Base-by-base conservation (phyloP, 2,797 vertebrate species). In the Typhlichthys subterraneus region DNA sequence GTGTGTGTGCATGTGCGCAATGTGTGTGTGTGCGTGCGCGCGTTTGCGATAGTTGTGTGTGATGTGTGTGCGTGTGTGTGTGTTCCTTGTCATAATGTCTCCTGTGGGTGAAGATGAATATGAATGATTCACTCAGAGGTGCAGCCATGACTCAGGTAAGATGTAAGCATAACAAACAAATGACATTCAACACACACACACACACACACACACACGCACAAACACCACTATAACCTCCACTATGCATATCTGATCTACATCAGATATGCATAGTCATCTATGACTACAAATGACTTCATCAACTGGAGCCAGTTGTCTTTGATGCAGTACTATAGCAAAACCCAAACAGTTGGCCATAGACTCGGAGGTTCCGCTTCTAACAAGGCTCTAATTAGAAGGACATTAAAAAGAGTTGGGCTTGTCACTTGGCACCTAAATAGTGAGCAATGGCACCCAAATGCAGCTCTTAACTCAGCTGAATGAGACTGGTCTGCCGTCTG, bases 401-500 rank as follows among this genome's bases (percentile, higher is more conserved):
- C 64, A 71, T 69, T 70, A 74, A 74, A 14, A 57, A 76, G 63
- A 65, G 38, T 42, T 12, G 66, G 58, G 67, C 59, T 49, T 68
- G 58, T 45, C 61, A 56, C 51, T 60, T 58, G 1, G 7, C 11
- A 45, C 56, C 58, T 45, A 6, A 59, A 53, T 33, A 1, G 57
- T 47, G 53, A 66, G 67, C 14, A 52, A 2, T 17, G 23, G 55
- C 19, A 7, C 67, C 51, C 3, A n/a, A 45, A 55, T 13, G 9
- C 68, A 53, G 64, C 70, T 76, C 50, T 49, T 54, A 46, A 49
- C 63, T 64, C 55, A 67, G 65, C 70, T 72, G 72, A 77, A 72
- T 64, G 65, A 70, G 65, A 68, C 49, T 72, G 72, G 79, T 61
- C 78, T 72, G 68, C 74, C 71, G 75, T 72, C 62, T 69, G 59